A percentile compares a stretch with the other conserved stretches of the same genome.
Conservation (phyloP, 1,140 invertebrate genomes). For the Saccostrea cuccullata region DNA sequence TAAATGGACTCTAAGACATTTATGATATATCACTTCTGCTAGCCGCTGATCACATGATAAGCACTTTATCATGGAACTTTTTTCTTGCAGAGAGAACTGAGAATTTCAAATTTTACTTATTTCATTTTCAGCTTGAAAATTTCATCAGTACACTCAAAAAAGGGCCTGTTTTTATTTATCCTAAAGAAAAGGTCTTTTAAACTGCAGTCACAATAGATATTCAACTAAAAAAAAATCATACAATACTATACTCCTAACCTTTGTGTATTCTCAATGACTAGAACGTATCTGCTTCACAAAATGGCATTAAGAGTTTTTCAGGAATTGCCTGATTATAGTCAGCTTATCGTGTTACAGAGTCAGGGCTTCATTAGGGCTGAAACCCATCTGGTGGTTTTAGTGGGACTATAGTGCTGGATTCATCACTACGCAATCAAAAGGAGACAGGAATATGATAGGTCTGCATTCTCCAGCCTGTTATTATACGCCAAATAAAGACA, state of each 20-base stretch:
- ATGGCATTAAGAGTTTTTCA: background rate
- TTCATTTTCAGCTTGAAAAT: too few species aligned
- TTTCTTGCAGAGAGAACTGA: too few species aligned
- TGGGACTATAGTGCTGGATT: background rate
- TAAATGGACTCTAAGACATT: background rate
- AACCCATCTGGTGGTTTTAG: conserved; percentile 18
- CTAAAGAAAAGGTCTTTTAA: too few species aligned
- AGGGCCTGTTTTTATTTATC: too few species aligned
- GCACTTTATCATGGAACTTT: too few species aligned
- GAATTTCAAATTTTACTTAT: too few species aligned
- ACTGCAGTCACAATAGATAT: too few species aligned
- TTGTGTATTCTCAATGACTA: background rate
- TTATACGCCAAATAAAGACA: background rate
- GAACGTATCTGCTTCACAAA: background rate
- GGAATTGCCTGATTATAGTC: background rate
- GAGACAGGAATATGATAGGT: background rate
- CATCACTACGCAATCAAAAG: conserved; percentile 17
- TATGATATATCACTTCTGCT: too few species aligned
- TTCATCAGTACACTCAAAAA: too few species aligned
- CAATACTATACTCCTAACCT: background rate
- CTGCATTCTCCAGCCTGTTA: background rate
- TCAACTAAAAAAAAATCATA: too few species aligned
- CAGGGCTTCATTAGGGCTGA: conserved; percentile 20
- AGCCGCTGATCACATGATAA: too few species aligned
- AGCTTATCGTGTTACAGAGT: background rate